Base-by-base conservation (phyloP, 2,888 invertebrate species). In the Macaria notata region DNA sequence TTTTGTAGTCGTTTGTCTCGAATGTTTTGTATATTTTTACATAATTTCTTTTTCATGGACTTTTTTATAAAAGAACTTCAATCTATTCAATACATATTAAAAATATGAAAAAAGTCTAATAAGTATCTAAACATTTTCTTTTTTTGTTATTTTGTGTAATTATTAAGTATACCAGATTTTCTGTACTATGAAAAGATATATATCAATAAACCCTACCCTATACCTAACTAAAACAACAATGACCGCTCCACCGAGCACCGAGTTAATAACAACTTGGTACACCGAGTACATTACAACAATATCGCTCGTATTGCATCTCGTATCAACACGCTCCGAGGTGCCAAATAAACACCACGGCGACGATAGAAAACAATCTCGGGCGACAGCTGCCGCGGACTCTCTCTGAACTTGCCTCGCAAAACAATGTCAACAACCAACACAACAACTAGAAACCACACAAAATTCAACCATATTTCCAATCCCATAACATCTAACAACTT, bases 361-460 rank as follows among this genome's bases (percentile, higher is more conserved):
- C 47, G 41, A 46, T 38, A 50, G 47, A 54, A 54, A 56, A 59
- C 59, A 56, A 59, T 59, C 54, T 57, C 42, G 49, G 43, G 48
- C 57, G 61, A 71, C 68, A 75, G 68, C 72, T 72, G 72, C 71
- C 68, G 70, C 59, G 55, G 67, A 60, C 59, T 58, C 59, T 65
- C 66, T 65, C 60, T 68, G 70, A 72, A 70, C 70, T 79, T 75
- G 77, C 73, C 76, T 73, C 65, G 63, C 60, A 62, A 59, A 62
- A 43, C 52, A 33, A 42, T 33, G 30, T 46, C 36, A 43, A 3
- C 46, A 1, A 42, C 48, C 6, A 3, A 4, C 29, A 4, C n/a
- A 33, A 19, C 7, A 9, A 36, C 30, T 5, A 9, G 19, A 49
- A 43, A n/a, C n/a, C 42, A 7, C 7, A n/a, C 33, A 54, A 53